Evolutionary conservation across 2,888 invertebrate species (phyloP), one percentile per base, ranked within the genome.

Genomic region (Antitype chi): DNA sequence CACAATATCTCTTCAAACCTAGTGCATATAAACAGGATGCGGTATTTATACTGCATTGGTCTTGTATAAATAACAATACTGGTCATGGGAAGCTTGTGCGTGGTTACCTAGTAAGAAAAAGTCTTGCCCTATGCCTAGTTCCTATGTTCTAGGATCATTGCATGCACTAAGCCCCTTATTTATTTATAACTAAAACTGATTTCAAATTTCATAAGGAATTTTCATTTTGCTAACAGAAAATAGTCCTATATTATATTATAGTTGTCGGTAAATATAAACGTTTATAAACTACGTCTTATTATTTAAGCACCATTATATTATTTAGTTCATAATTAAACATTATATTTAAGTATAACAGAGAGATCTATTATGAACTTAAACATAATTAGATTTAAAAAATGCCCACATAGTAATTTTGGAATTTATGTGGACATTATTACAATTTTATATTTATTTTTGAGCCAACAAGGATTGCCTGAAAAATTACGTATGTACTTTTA

Each of bases 241-340:
- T 47, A 53, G 55, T 74, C 59, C 23, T n/a, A 77, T 47, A 67
- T 55, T 53, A 52, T 72, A 78, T 20, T 53, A 71, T 57, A 79
- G 75, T 76, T 81, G 81, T 79, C 84, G 84, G 81, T 63, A 74
- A 73, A 75, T 80, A 76, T 71, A 78, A 77, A 77, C 70, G 67
- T 79, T 57, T 64, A 74, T 78, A 71, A 75, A 77, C 81, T 80
- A 86, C 74, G 78, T 85, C 81, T 86, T 87, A 85, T 68, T 70
- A 78, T 73, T 78, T 79, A 86, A 88, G 88, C 88, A 88, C 88
- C 88, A 88, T 88, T 85, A 81, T 74, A 82, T 80, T 78, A 86
- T 78, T 81, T 78, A 84, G 71, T 81, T 74, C 77, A 72, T 83
- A 77, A 64, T 84, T 81, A 84, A 81, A 71, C 71, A 81, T 62